Conservation (phyloP, 2,888 invertebrate genomes). For the Latrodectus hesperus region DNA sequence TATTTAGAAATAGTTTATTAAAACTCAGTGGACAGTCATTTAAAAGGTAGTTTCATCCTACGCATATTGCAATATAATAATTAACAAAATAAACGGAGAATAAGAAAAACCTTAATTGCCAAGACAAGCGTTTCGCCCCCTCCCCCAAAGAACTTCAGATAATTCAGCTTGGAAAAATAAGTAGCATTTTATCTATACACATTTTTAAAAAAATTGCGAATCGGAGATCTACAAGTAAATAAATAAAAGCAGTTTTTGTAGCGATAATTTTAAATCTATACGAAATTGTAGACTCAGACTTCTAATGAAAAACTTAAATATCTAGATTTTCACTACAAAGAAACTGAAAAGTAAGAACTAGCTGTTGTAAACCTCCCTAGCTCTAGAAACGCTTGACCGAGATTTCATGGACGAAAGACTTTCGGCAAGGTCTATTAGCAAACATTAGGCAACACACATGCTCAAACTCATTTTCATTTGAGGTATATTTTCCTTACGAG, state of each 20-base stretch:
- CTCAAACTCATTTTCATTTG: slow-evolving; percentile 20
- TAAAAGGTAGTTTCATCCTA: too few species aligned
- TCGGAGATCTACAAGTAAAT: background rate
- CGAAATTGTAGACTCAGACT: background rate
- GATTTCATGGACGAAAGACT: slow-evolving; percentile 42
- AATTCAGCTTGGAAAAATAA: too few species aligned
- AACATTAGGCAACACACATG: slow-evolving; percentile 31
- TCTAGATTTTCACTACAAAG: background rate
- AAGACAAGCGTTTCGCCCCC: too few species aligned
- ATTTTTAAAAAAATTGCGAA: background rate
- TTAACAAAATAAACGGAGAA: too few species aligned
- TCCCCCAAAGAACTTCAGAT: too few species aligned
- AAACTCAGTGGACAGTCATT: too few species aligned
- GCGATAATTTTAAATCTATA: background rate
- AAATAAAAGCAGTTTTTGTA: background rate
- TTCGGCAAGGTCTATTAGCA: slow-evolving; percentile 28
- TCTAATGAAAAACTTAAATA: background rate
- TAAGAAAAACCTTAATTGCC: too few species aligned
- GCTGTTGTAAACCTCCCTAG: background rate
- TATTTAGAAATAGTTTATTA: too few species aligned
- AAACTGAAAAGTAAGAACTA: slow-evolving; percentile 8
- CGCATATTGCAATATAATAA: too few species aligned
- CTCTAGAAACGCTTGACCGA: slow-evolving; percentile 26
- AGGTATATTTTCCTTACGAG: slow-evolving; percentile 19
- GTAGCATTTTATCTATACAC: background rate